Percentiles rank a stretch among this genome's conserved stretches.
Conservation (phyloP, 1,140 invertebrate genomes). For the Anagrus nilaparvatae region DNA sequence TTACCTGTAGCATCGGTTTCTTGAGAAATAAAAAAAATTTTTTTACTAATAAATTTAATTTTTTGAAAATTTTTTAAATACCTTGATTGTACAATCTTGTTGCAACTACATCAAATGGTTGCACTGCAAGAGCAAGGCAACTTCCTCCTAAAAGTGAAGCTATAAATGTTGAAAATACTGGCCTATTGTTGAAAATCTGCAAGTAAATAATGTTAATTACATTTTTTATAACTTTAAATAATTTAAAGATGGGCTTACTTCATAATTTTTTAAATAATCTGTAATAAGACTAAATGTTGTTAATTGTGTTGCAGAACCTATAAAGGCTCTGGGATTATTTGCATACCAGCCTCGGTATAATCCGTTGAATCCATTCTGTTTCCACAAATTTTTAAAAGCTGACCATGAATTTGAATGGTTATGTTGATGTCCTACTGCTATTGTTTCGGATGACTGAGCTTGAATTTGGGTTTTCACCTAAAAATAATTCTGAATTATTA, state of each 20-base stretch:
- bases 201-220: not conserved
- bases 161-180: conserved; percentile 59
- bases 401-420: conserved; percentile 54
- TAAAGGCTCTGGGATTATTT: conserved; percentile 64
- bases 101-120: conserved; percentile 83
- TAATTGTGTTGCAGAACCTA: conserved; percentile 78
- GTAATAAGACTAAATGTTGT: conserved; percentile 65
- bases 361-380: conserved; percentile 58
- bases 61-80: conserved; percentile 25
- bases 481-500: too few relatives aligned
- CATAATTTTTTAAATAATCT: conserved; percentile 47
- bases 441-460: conserved; percentile 50
- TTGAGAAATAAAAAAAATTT: conserved; percentile 29
- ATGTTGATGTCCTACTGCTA: conserved; percentile 83
- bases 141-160: conserved; percentile 70
- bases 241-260: conserved; percentile 31
- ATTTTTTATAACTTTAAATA: not conserved
- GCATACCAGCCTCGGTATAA: conserved; percentile 70
- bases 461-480: conserved; percentile 85
- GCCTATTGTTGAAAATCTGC: conserved; percentile 32
- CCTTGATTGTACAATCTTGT: conserved; percentile 88
- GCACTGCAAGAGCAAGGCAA: conserved; percentile 70
- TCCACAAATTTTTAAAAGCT: conserved; percentile 61
- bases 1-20: conserved; percentile 53
- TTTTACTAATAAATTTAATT: not conserved